These are phyloP conservation scores for Eira barbara DNA, from an alignment of 2,113 vertebrate genomes.

Conservation along the genomic window DNA sequence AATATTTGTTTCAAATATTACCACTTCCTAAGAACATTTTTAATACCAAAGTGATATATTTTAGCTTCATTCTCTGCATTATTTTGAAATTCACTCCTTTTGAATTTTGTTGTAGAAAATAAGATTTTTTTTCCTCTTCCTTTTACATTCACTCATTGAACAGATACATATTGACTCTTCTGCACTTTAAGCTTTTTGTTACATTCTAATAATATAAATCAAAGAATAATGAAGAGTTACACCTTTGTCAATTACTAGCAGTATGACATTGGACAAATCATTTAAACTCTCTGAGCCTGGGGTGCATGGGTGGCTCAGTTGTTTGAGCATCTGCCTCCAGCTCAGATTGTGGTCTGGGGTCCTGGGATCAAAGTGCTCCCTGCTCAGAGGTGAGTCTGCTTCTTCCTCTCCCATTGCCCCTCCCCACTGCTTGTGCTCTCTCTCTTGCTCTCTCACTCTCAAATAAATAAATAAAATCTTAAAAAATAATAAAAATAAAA, in stretches of 20 bases:
- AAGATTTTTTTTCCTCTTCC: not conserved
- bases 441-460: not conserved
- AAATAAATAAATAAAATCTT: not conserved
- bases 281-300: not conserved
- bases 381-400: not conserved
- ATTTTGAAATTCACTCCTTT: constrained; percentile 11
- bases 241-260: not conserved
- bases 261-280: not conserved
- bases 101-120: not conserved
- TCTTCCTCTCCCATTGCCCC: not conserved
- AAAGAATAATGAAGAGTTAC: not conserved
- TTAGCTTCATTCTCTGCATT: not conserved
- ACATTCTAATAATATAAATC: not conserved
- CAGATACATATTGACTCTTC: not conserved
- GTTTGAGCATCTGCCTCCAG: not conserved
- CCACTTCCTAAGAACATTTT: not conserved
- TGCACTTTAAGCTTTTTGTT: not conserved
- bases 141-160: not conserved
- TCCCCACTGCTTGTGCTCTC: not conserved
- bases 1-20: not conserved
- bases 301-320: not conserved
- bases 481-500: not conserved
- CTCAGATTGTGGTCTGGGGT: not conserved
- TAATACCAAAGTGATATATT: not conserved
- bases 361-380: not conserved